A percentile compares a stretch with the other conserved stretches of the same genome.
phyloP scores from a whole-genome alignment of 2,113 vertebrate species.

The Donacobius atricapilla region DNA sequence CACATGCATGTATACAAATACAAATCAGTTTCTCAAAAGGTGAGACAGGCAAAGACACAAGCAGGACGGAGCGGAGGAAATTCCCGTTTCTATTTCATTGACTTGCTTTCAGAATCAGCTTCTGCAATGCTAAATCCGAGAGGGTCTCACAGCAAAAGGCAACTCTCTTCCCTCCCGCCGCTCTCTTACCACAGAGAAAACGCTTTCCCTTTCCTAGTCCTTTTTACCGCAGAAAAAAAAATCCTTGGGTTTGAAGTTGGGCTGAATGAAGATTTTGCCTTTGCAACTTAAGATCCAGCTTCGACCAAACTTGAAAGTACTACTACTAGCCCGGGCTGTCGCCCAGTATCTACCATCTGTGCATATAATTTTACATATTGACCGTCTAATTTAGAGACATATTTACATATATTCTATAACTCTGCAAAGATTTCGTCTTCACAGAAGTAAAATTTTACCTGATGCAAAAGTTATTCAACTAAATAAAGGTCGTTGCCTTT shows the following conservation, averaged over 20 bases:
- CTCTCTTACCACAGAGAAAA: neutral
- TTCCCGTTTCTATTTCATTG: constrained; percentile 39
- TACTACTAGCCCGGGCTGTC: neutral
- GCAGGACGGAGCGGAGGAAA: constrained; percentile 56
- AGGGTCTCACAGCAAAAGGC: neutral
- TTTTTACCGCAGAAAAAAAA: neutral
- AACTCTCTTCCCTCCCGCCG: neutral
- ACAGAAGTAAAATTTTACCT: neutral
- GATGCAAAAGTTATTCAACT: neutral
- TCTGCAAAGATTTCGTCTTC: neutral
- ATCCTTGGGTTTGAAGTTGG: neutral
- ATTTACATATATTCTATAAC: neutral
- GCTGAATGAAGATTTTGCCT: neutral
- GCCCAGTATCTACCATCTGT: neutral
- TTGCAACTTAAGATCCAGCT: neutral
- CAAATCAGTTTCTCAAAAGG: constrained; percentile 68
- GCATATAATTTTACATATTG: neutral
- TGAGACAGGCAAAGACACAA: constrained; percentile 46
- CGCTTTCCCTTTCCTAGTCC: neutral
- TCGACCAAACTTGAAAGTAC: neutral
- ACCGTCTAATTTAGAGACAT: neutral
- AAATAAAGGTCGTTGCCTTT: neutral
- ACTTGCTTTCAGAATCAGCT: neutral
- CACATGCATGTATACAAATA: constrained; percentile 69
- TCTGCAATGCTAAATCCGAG: constrained; percentile 21